Evolutionary conservation across 2,113 vertebrate genomes (phyloP).

Genomic region (Ochotona princeps): DNA sequence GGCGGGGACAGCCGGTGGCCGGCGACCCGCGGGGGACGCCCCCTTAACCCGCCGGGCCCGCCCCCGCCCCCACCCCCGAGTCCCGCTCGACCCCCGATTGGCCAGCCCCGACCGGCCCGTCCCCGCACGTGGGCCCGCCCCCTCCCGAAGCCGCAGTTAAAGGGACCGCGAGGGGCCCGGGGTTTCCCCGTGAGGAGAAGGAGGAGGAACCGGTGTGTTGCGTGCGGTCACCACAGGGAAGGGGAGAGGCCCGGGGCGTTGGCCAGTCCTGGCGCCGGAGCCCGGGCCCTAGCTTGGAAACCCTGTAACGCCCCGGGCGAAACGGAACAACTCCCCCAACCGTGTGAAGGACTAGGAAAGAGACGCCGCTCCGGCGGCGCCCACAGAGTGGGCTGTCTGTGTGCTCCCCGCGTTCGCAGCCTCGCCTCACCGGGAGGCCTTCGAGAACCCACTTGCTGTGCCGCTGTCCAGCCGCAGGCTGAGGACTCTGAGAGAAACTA

Average conservation of each 20-base stretch:
- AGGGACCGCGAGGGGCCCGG: not conserved
- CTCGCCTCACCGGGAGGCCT: too few relatives aligned
- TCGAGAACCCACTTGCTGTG: too few relatives aligned
- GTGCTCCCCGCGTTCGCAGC: too few relatives aligned
- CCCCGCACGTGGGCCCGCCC: not conserved
- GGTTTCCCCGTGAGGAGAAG: not conserved
- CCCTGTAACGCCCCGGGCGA: too few relatives aligned
- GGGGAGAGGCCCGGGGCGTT: not conserved
- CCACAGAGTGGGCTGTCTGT: too few relatives aligned
- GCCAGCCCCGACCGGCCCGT: not conserved
- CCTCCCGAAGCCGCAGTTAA: slow-evolving; percentile 60
- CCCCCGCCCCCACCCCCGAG: not conserved
- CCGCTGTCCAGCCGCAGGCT: too few relatives aligned
- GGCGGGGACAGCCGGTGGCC: not conserved
- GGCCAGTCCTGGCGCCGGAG: not conserved
- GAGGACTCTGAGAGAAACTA: too few relatives aligned
- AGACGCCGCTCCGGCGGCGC: too few relatives aligned
- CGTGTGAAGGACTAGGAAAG: too few relatives aligned
- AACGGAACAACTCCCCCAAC: too few relatives aligned
- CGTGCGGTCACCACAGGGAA: not conserved
- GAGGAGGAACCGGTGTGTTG: accelerated
- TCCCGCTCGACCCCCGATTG: not conserved
- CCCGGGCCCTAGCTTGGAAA: not conserved
- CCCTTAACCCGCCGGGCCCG: slow-evolving; percentile 44
- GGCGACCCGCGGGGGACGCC: not conserved